Evolutionary conservation across 2,113 vertebrate species (phyloP).

Genomic region (Scartelaos histophorus): DNA sequence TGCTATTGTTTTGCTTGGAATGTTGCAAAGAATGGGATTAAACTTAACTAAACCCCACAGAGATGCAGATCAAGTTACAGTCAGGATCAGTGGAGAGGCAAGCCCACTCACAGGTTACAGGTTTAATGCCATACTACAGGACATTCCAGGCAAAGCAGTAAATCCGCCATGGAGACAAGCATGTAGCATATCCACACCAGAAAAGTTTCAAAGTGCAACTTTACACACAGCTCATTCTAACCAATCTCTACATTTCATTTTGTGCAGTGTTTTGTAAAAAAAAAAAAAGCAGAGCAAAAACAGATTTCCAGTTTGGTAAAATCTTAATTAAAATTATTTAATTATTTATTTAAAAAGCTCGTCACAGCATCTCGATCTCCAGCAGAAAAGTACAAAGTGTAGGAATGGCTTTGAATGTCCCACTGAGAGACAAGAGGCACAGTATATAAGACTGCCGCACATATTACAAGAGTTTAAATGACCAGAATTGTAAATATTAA

Average conservation of each 20-base stretch:
- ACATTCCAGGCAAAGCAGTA: too few relatives aligned
- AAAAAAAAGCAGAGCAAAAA: neutral
- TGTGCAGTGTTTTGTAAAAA: neutral
- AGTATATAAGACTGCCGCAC: constrained; percentile 9
- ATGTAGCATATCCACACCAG: too few relatives aligned
- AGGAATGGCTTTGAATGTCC: constrained; percentile 27
- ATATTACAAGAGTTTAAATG: neutral
- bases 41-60: too few relatives aligned
- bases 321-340: neutral
- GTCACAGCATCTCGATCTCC: neutral
- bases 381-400: constrained; percentile 3
- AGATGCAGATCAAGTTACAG: too few relatives aligned
- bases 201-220: too few relatives aligned
- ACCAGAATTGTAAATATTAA: neutral
- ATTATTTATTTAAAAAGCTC: neutral
- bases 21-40: too few relatives aligned
- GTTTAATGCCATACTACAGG: too few relatives aligned
- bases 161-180: too few relatives aligned
- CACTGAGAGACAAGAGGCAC: constrained; percentile 46
- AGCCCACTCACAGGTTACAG: too few relatives aligned
- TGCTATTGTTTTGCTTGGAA: too few relatives aligned
- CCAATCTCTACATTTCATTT: neutral
- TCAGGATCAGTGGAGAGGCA: too few relatives aligned
- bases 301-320: neutral
- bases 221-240: neutral